Conservation (phyloP, 2,797 vertebrate species). For the Microcaecilia unicolor region DNA sequence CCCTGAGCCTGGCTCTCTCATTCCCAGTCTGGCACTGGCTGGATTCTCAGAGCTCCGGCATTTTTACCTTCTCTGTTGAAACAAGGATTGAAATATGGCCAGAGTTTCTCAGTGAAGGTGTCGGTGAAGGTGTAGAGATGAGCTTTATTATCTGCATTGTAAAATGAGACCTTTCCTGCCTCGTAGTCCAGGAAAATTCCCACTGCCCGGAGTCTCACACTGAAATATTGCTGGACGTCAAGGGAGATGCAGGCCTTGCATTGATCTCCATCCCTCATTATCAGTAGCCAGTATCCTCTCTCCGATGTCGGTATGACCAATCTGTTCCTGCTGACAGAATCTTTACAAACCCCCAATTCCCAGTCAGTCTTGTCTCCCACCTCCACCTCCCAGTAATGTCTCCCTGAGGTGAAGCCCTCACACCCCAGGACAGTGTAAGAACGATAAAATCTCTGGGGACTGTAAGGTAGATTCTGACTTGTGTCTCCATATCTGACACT, state of each 20-base stretch:
- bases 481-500: conserved; percentile 18
- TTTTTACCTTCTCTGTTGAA: no score
- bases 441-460: conserved; percentile 25
- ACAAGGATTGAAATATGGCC: conserved; percentile 46
- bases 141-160: conserved; percentile 8
- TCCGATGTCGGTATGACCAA: conserved; percentile 20
- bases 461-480: conserved; percentile 20
- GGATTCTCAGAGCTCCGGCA: no score
- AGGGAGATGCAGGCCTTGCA: conserved; percentile 33
- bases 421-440: conserved; percentile 37
- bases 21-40: no score
- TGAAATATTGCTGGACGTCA: conserved; percentile 16
- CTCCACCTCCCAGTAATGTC: conserved; percentile 43
- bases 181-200: conserved; percentile 32
- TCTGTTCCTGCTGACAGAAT: conserved; percentile 37
- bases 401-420: conserved; percentile 23
- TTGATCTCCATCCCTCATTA: conserved; percentile 14
- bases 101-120: conserved; percentile 30
- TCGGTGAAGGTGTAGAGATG: conserved; percentile 38
- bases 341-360: conserved; percentile 39
- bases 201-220: conserved; percentile 12
- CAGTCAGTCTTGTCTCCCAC: conserved; percentile 42
- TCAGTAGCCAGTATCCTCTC: conserved; percentile 39
- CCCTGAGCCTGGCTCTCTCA: no score
- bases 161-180: conserved; percentile 34